Evolutionary conservation across 2,888 invertebrate genomes (phyloP).

Genomic region (Frankliniella intonsa): DNA sequence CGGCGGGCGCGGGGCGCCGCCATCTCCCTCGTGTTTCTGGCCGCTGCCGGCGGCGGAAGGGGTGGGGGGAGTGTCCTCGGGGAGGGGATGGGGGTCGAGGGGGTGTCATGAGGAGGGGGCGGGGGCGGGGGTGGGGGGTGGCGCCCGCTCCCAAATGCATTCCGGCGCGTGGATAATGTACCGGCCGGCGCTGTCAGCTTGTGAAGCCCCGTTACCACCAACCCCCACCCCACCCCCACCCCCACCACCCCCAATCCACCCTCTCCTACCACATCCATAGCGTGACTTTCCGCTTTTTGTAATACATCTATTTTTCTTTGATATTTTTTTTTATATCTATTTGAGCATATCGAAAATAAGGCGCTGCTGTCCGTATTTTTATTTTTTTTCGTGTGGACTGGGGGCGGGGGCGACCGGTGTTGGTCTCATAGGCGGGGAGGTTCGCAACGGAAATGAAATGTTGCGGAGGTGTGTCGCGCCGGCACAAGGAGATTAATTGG

Average conservation of each 20-base stretch:
- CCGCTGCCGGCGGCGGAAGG: not conserved
- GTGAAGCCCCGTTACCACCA: not conserved
- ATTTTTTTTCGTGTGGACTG: too few species aligned
- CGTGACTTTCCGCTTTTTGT: too few species aligned
- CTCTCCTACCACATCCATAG: too few species aligned
- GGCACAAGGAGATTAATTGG: not conserved
- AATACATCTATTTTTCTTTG: too few species aligned
- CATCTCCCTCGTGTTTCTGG: not conserved
- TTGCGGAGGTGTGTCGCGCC: not conserved
- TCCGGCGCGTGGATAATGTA: slow-evolving; percentile 7
- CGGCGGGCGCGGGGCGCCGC: not conserved
- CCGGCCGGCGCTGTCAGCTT: not conserved
- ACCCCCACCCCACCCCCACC: too few species aligned
- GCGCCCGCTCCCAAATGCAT: not conserved
- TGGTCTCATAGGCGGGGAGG: too few species aligned
- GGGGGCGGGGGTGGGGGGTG: not conserved
- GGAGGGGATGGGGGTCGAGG: not conserved
- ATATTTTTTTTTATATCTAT: too few species aligned
- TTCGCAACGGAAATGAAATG: too few species aligned
- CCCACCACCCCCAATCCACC: too few species aligned
- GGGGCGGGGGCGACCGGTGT: too few species aligned
- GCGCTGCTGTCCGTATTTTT: too few species aligned
- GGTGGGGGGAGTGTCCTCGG: not conserved
- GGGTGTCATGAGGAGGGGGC: not conserved
- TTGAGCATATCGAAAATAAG: too few species aligned